These are phyloP conservation scores for Margarornis squamiger DNA, from an alignment of 2,797 vertebrate species.

Conservation along the genomic window DNA sequence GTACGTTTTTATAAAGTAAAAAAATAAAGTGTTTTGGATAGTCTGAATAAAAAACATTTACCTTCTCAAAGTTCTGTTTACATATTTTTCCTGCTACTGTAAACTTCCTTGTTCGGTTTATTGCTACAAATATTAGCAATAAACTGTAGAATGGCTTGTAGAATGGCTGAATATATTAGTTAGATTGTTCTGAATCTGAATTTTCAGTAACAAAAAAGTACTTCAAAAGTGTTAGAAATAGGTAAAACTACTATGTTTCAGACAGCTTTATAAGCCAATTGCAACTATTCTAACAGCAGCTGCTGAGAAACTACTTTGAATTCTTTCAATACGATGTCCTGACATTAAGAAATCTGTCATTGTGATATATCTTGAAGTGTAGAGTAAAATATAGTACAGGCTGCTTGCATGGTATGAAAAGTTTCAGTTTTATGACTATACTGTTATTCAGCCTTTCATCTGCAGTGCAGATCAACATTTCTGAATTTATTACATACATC, in stretches of 20 bases:
- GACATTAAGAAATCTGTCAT: slow-evolving; percentile 78
- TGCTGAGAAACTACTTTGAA: slow-evolving; percentile 74
- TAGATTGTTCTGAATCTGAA: neutral
- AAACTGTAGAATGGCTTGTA: neutral
- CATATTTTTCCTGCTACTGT: neutral
- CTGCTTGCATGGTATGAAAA: slow-evolving; percentile 57
- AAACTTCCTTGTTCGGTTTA: neutral
- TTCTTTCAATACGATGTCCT: slow-evolving; percentile 75
- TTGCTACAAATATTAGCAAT: neutral
- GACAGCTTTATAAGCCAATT: slow-evolving; percentile 65
- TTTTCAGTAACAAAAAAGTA: neutral
- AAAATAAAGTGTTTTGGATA: neutral
- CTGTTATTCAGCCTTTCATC: slow-evolving; percentile 76
- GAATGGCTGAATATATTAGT: neutral
- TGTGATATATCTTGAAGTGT: slow-evolving; percentile 77
- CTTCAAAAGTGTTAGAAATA: slow-evolving; percentile 64
- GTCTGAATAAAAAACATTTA: neutral
- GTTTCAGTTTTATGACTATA: slow-evolving; percentile 67
- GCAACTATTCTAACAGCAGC: slow-evolving; percentile 70
- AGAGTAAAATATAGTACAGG: slow-evolving; percentile 40
- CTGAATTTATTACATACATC: slow-evolving; percentile 74
- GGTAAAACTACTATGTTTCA: slow-evolving; percentile 63
- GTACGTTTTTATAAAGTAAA: slow-evolving; percentile 11
- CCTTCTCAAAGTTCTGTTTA: slow-evolving; percentile 8
- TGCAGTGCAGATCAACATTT: slow-evolving; percentile 65